phyloP scores from a whole-genome alignment of 1,140 invertebrate genomes.

The Drosophila mayri region DNA sequence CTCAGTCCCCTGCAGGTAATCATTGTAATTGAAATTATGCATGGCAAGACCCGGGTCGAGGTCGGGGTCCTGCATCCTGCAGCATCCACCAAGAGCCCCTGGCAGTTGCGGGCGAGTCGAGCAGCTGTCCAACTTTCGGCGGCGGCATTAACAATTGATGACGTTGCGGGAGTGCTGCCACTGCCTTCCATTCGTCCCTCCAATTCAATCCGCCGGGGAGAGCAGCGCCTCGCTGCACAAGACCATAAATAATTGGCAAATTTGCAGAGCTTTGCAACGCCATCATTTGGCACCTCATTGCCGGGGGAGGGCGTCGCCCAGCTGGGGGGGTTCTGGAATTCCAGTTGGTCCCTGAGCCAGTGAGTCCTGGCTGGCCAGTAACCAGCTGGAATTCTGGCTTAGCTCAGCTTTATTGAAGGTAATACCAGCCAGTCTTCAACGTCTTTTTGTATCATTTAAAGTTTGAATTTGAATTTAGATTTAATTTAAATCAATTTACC shows the following conservation, averaged over 20 bases:
- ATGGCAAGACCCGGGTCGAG: neutral
- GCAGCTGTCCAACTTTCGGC: conserved; percentile 32
- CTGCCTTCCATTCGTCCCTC: neutral
- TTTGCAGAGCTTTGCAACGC: conserved; percentile 40
- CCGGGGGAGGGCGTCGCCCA: neutral
- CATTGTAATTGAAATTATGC: conserved; percentile 62
- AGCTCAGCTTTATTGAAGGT: neutral
- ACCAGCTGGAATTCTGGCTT: neutral
- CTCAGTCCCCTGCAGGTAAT: conserved; percentile 91
- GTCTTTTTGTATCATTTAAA: too few relatives aligned
- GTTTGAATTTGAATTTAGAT: neutral
- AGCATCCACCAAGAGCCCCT: neutral
- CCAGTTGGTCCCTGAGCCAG: neutral
- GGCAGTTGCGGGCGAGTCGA: neutral
- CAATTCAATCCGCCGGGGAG: neutral
- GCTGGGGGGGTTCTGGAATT: neutral
- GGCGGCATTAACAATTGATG: conserved; percentile 40
- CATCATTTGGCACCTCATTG: conserved; percentile 50
- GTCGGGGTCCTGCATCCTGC: conserved; percentile 2
- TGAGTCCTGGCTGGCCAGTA: neutral
- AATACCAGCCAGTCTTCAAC: too few relatives aligned
- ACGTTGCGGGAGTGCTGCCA: neutral
- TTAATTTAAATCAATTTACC: neutral
- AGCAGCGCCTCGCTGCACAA: conserved; percentile 7
- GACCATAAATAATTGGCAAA: conserved; percentile 58